Evolutionary conservation across 1,140 invertebrate species (phyloP).

Genomic region (Subanguina moxae): DNA sequence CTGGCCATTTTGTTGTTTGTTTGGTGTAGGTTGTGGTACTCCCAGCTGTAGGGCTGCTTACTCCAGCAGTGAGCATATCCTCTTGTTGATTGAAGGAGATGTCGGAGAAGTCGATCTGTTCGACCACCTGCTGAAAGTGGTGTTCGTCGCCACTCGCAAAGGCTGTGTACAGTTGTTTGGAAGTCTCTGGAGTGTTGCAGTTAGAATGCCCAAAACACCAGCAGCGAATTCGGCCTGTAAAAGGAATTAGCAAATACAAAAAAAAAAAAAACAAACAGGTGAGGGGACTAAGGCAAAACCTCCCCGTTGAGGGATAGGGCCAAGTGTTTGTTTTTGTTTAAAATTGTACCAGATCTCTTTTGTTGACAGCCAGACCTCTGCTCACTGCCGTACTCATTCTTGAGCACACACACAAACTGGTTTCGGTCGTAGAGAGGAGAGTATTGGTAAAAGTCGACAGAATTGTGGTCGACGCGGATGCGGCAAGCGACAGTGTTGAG

Average conservation of each 20-base stretch:
- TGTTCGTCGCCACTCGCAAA: slow-evolving; percentile 27
- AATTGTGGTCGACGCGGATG: slow-evolving; percentile 37
- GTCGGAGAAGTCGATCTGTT: not conserved
- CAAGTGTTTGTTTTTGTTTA: not conserved
- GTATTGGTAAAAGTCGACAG: slow-evolving; percentile 40
- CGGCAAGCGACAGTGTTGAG: slow-evolving; percentile 37
- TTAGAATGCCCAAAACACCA: slow-evolving; percentile 43
- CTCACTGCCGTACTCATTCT: slow-evolving; percentile 33
- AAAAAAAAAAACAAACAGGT: too few relatives aligned
- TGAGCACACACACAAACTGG: slow-evolving; percentile 47
- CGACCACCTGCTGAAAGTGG: not conserved
- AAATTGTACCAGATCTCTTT: slow-evolving; percentile 33
- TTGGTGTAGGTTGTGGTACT: too few relatives aligned
- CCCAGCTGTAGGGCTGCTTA: too few relatives aligned
- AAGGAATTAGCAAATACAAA: not conserved
- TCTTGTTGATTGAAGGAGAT: not conserved
- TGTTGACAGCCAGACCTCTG: slow-evolving; percentile 25
- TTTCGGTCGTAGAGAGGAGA: slow-evolving; percentile 46
- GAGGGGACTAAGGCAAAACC: too few relatives aligned
- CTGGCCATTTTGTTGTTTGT: too few relatives aligned
- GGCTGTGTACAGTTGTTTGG: slow-evolving; percentile 29
- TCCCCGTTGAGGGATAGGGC: too few relatives aligned
- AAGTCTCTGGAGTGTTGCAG: slow-evolving; percentile 38
- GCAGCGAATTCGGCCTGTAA: slow-evolving; percentile 39
- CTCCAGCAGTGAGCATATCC: too few relatives aligned